Conservation (phyloP, 1,140 invertebrate genomes). For the Coenobita brevimanus region DNA sequence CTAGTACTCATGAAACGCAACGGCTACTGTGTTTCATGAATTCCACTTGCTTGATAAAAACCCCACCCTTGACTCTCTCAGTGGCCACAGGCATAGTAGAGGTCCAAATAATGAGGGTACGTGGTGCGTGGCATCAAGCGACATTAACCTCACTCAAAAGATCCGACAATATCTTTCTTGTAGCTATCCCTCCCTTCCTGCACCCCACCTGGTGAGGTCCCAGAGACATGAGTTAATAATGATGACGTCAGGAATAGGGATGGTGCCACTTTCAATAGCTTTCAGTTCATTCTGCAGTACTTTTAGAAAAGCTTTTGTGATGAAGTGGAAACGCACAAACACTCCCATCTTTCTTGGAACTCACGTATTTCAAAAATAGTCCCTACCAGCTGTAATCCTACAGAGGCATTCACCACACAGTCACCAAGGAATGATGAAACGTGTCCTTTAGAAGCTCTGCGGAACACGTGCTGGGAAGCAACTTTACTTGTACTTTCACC, state of each 20-base stretch:
- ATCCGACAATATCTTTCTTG: slow-evolving; percentile 38
- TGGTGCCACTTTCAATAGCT: neutral
- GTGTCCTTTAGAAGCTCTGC: neutral
- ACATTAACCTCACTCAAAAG: neutral
- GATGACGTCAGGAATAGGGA: slow-evolving; percentile 15
- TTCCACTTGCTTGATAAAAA: slow-evolving; percentile 55
- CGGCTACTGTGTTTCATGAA: slow-evolving; percentile 48
- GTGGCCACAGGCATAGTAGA: slow-evolving; percentile 36
- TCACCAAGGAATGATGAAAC: neutral
- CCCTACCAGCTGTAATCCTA: neutral
- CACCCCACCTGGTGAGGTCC: slow-evolving; percentile 47
- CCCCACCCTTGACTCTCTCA: slow-evolving; percentile 40
- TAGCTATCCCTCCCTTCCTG: slow-evolving; percentile 24
- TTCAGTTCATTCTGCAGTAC: neutral
- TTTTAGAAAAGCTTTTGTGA: neutral
- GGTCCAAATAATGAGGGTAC: slow-evolving; percentile 29
- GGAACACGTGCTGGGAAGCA: neutral
- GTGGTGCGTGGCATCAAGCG: neutral
- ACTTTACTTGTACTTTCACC: neutral
- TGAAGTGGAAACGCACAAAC: slow-evolving; percentile 8
- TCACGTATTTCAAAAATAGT: slow-evolving; percentile 14
- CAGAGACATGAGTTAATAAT: slow-evolving; percentile 36
- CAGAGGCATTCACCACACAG: neutral
- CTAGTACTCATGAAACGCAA: slow-evolving; percentile 31
- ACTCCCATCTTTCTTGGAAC: neutral